Evolutionary conservation across 2,113 vertebrate genomes (phyloP).

Genomic region (Girardinichthys multiradiatus): DNA sequence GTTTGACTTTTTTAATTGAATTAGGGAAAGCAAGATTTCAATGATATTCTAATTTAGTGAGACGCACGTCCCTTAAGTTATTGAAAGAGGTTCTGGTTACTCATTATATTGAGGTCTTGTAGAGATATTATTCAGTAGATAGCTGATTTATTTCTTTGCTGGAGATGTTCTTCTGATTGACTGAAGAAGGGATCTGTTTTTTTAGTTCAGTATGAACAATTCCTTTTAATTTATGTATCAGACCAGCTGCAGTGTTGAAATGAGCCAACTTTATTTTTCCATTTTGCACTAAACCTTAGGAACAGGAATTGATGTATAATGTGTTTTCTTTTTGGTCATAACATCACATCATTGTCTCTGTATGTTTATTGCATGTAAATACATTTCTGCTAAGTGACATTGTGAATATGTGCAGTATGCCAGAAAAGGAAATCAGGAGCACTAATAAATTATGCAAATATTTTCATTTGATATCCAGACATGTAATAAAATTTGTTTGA

Average conservation of each 20-base stretch:
- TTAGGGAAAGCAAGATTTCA: background rate
- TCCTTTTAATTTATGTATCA: background rate
- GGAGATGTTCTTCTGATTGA: background rate
- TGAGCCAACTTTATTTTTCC: background rate
- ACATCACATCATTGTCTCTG: slow-evolving; percentile 10
- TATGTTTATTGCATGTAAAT: slow-evolving; percentile 53
- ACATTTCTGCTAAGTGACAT: slow-evolving; percentile 46
- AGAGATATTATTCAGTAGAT: background rate
- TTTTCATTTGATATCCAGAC: slow-evolving; percentile 51
- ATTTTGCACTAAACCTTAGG: slow-evolving; percentile 55
- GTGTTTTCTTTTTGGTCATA: slow-evolving; percentile 26
- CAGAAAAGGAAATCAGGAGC: slow-evolving; percentile 42
- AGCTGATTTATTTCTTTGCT: no score
- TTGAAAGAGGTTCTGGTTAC: background rate
- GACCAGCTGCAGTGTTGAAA: background rate
- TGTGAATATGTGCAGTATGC: slow-evolving; percentile 48
- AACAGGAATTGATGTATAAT: slow-evolving; percentile 20
- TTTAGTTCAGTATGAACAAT: background rate
- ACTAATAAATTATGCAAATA: slow-evolving; percentile 58
- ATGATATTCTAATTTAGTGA: background rate
- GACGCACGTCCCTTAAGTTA: background rate
- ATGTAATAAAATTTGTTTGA: slow-evolving; percentile 59
- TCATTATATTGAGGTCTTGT: background rate
- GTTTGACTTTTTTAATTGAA: no score
- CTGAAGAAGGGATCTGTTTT: background rate